phyloP scores from a whole-genome alignment of 2,797 vertebrate genomes.

The Microctenopoma lineatum region DNA sequence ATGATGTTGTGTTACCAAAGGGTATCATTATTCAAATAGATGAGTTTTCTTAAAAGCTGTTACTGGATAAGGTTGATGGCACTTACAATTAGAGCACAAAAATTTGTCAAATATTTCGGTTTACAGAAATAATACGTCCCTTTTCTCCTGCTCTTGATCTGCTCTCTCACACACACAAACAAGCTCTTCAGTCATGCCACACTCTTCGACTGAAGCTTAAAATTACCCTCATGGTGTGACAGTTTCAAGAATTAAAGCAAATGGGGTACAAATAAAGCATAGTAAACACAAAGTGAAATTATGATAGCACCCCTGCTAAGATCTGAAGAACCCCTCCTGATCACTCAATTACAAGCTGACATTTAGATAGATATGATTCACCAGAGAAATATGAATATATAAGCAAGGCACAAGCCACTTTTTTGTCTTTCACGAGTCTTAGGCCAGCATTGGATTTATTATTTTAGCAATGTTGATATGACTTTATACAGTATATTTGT shows the following conservation, averaged over 20 bases:
- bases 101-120: conserved; percentile 31
- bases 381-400: conserved; percentile 13
- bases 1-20: conserved; percentile 16
- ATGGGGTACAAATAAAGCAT: neutral
- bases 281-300: conserved; percentile 10
- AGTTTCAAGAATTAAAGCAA: neutral
- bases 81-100: conserved; percentile 10
- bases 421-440: neutral
- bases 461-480: neutral
- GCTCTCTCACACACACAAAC: conserved; percentile 4
- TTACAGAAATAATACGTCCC: neutral
- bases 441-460: neutral
- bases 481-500: no score
- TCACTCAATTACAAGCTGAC: conserved; percentile 41
- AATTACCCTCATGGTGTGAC: neutral
- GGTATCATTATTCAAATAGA: conserved; percentile 17
- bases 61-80: neutral
- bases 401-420: neutral
- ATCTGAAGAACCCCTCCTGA: conserved; percentile 1
- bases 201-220: neutral
- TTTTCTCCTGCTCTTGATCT: conserved; percentile 4
- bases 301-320: conserved; percentile 14
- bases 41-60: neutral
- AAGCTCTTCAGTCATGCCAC: neutral
- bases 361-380: conserved; percentile 31